Conservation (phyloP, 2,797 vertebrate genomes). For the Australoheros facetus region DNA sequence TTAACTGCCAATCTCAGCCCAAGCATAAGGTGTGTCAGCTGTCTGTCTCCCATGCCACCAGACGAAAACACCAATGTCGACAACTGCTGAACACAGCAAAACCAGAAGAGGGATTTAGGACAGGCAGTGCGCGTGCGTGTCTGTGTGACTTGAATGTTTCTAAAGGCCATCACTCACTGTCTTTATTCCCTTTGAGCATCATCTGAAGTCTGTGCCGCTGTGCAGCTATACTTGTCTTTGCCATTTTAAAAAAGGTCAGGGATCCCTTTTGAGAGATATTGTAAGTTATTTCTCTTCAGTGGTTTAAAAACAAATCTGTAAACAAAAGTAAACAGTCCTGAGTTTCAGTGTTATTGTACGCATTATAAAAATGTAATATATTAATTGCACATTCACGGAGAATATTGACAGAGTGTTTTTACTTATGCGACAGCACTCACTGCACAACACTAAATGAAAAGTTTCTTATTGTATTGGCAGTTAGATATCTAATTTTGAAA, state of each 20-base stretch:
- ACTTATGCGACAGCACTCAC: neutral
- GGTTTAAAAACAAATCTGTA: neutral
- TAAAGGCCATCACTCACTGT: constrained; percentile 61
- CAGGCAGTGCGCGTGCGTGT: constrained; percentile 13
- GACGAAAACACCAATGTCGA: neutral
- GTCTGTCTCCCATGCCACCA: constrained; percentile 22
- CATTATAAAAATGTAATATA: neutral
- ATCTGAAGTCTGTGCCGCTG: constrained; percentile 32
- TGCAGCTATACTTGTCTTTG: constrained; percentile 46
- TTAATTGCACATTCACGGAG: neutral
- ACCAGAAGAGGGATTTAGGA: constrained; percentile 29
- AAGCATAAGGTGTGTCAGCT: constrained; percentile 52
- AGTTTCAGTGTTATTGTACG: neutral
- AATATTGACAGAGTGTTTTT: neutral
- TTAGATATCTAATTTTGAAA: constrained; percentile 7
- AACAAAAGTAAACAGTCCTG: neutral
- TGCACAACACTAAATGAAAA: neutral
- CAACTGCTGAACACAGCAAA: constrained; percentile 52
- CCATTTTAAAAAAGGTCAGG: constrained; percentile 64
- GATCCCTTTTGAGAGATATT: constrained; percentile 32
- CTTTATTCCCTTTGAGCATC: constrained; percentile 36
- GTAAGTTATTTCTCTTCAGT: neutral
- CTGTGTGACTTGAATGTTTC: constrained; percentile 46
- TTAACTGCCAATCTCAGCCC: constrained; percentile 44
- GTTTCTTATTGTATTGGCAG: neutral